A percentile compares a stretch with the other conserved stretches of the same genome.
These are phyloP conservation scores for Urosaurus nigricauda DNA, from an alignment of 2,797 vertebrate genomes.

Conservation along the genomic window DNA sequence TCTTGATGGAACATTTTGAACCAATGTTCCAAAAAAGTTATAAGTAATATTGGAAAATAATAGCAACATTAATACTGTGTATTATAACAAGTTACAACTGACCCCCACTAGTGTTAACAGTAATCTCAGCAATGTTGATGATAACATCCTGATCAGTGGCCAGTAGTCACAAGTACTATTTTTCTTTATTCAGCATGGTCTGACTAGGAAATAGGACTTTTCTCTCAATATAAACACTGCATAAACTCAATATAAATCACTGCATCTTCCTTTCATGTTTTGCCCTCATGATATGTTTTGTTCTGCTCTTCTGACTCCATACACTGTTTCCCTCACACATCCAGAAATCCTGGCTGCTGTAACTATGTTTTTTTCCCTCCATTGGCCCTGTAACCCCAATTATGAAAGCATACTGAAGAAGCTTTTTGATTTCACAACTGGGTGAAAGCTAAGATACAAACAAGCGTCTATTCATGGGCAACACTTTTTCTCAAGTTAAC, in stretches of 20 bases:
- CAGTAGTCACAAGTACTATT: no score
- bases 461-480: not conserved
- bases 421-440: slow-evolving; percentile 68
- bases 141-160: no score
- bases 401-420: slow-evolving; percentile 70
- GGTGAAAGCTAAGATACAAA: slow-evolving; percentile 55
- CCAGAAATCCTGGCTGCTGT: slow-evolving; percentile 41
- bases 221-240: not conserved
- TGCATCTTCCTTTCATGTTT: slow-evolving; percentile 11
- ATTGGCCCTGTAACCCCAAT: slow-evolving; percentile 74
- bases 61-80: no score
- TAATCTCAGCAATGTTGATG: no score
- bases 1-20: no score
- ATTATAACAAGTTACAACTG: no score
- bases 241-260: no score
- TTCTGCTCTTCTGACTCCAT: not conserved
- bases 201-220: not conserved
- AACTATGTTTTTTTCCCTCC: slow-evolving; percentile 25
- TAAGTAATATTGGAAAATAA: no score
- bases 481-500: slow-evolving; percentile 35
- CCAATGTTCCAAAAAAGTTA: no score
- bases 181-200: no score
- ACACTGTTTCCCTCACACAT: slow-evolving; percentile 33
- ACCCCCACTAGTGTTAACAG: no score
- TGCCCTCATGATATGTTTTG: not conserved